phyloP scores from a whole-genome alignment of 2,113 vertebrate species.

The Cepphus grylle region DNA sequence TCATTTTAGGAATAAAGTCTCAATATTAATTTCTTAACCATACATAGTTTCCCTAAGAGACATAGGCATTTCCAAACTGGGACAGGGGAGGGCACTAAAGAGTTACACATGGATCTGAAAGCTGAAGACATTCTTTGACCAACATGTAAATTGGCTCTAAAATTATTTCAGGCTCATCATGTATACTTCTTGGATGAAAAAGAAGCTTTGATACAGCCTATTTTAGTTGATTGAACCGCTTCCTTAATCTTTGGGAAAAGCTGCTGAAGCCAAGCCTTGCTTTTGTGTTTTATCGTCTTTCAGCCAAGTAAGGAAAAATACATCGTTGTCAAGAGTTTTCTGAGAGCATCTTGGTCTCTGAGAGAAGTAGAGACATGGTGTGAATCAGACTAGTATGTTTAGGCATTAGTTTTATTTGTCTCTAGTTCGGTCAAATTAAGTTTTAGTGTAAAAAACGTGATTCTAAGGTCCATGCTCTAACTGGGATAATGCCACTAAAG shows the following conservation, averaged over 20 bases:
- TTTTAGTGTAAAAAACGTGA: background rate
- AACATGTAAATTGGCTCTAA: background rate
- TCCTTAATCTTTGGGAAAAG: background rate
- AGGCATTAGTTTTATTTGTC: background rate
- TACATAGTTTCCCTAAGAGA: background rate
- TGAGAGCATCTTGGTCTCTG: background rate
- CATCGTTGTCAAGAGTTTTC: background rate
- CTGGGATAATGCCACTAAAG: background rate
- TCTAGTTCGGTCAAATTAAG: background rate
- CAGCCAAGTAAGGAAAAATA: background rate
- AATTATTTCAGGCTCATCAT: background rate
- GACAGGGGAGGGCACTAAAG: slow-evolving; percentile 72
- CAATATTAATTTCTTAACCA: background rate
- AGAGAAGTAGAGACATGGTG: background rate
- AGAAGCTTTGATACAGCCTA: background rate
- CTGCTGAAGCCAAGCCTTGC: background rate
- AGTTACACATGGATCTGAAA: slow-evolving; percentile 37
- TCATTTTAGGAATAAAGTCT: background rate
- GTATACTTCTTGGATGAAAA: background rate
- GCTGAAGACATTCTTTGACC: background rate
- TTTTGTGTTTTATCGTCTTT: background rate
- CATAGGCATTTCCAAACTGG: background rate
- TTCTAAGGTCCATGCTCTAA: background rate
- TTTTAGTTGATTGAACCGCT: background rate
- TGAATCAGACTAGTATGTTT: background rate